These are phyloP conservation scores for Dinoponera quadriceps DNA, from an alignment of 1,140 invertebrate genomes.

Conservation along the genomic window DNA sequence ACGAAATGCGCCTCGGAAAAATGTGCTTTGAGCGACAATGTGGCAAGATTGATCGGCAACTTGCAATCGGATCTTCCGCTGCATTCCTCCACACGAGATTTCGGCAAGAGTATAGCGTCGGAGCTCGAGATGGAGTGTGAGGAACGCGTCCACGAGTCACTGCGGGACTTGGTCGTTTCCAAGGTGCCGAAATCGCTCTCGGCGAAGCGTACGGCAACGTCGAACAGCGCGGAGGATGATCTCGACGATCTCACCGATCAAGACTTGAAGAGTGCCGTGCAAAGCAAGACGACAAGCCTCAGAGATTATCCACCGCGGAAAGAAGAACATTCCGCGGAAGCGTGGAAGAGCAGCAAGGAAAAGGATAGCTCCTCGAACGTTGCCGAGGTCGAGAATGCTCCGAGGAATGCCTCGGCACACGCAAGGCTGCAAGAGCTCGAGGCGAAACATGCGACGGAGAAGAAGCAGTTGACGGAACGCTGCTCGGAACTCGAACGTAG, in stretches of 20 bases:
- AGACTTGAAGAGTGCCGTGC: conserved; percentile 67
- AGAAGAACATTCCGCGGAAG: conserved; percentile 69
- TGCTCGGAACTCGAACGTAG: conserved; percentile 90
- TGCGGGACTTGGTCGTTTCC: conserved; percentile 76
- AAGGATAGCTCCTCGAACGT: conserved; percentile 37
- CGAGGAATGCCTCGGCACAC: conserved; percentile 21
- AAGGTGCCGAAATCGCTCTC: conserved; percentile 71
- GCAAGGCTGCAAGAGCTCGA: conserved; percentile 75
- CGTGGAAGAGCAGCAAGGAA: conserved; percentile 60
- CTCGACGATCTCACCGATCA: conserved; percentile 70
- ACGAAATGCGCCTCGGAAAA: conserved; percentile 60
- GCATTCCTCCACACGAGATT: conserved; percentile 35
- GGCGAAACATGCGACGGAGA: conserved; percentile 79
- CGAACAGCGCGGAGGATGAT: conserved; percentile 60
- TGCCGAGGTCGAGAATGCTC: conserved; percentile 36
- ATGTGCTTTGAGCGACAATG: conserved; percentile 44
- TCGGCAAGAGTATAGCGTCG: conserved; percentile 63
- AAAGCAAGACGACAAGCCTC: conserved; percentile 78
- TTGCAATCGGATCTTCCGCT: conserved; percentile 48
- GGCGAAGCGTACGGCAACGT: conserved; percentile 53
- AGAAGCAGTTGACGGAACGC: conserved; percentile 85
- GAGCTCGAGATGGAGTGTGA: conserved; percentile 75
- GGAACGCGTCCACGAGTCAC: conserved; percentile 75
- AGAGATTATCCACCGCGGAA: conserved; percentile 82
- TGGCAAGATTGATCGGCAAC: conserved; percentile 42